Percentiles rank a stretch among this genome's conserved stretches.
Conservation (phyloP, 2,113 vertebrate genomes). For the Oceanodroma tethys region DNA sequence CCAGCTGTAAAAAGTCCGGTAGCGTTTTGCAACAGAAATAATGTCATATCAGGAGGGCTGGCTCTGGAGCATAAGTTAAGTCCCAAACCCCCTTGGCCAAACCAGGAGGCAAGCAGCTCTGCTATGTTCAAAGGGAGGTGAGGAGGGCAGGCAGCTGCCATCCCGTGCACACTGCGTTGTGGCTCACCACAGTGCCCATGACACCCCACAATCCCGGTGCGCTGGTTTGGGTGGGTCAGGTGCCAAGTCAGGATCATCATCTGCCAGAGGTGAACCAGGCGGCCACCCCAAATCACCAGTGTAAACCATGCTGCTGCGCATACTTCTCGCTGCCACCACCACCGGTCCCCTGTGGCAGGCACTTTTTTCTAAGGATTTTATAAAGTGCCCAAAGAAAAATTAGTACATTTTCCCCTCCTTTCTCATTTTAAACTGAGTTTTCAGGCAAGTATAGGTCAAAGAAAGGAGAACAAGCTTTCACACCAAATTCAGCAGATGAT, state of each 20-base stretch:
- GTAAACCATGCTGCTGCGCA: neutral
- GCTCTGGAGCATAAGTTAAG: rapidly evolving
- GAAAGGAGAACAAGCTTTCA: neutral
- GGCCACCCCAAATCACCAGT: rapidly evolving
- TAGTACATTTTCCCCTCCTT: neutral
- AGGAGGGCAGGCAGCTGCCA: no score
- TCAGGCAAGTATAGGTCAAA: neutral
- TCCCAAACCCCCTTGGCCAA: neutral
- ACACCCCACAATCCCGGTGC: rapidly evolving
- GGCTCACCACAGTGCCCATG: neutral
- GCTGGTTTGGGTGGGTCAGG: neutral
- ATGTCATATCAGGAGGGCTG: neutral
- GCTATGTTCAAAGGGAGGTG: neutral
- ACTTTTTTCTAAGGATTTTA: neutral
- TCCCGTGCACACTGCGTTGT: rapidly evolving
- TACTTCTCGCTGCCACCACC: rapidly evolving
- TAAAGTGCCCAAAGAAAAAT: neutral
- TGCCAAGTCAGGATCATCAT: neutral
- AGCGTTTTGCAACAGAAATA: neutral
- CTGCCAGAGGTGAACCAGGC: neutral
- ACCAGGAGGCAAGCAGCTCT: neutral
- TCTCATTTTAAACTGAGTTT: neutral
- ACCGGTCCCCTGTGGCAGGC: neutral
- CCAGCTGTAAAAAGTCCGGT: neutral
- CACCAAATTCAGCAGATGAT: neutral